Conservation (phyloP, 1,140 invertebrate species). For the Caenorhabditis remanei region DNA sequence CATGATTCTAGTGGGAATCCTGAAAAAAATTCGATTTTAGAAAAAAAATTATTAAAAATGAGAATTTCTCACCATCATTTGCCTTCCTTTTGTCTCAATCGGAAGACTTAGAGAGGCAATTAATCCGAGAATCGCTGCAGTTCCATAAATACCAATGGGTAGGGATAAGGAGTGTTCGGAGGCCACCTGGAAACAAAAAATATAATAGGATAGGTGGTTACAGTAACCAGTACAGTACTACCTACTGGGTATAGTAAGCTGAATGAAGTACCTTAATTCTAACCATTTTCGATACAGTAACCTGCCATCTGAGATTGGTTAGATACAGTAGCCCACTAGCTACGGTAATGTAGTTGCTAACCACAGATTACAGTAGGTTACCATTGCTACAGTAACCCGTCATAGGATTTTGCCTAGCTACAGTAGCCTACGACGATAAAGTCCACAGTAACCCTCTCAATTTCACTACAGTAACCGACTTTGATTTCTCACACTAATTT, state of each 20-base stretch:
- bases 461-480: too few species aligned
- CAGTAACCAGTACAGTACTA: not conserved
- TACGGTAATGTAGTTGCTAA: not conserved
- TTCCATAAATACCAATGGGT: constrained; percentile 84
- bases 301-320: too few species aligned
- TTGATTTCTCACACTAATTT: too few species aligned
- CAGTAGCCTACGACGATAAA: too few species aligned
- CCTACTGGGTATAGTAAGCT: not conserved
- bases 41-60: not conserved
- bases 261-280: too few species aligned
- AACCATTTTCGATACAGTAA: too few species aligned
- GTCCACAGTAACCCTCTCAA: too few species aligned
- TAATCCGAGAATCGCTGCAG: constrained; percentile 84
- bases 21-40: not conserved
- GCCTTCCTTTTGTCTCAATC: constrained; percentile 84
- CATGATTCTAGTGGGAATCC: not conserved
- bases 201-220: not conserved
- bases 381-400: too few species aligned
- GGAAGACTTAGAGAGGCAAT: constrained; percentile 85
- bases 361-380: too few species aligned
- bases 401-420: too few species aligned
- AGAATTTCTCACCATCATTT: constrained; percentile 72
- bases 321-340: not conserved
- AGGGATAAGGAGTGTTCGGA: constrained; percentile 84
- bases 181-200: constrained; percentile 80